A percentile compares a stretch with the other conserved stretches of the same genome.
These are phyloP conservation scores for Nycticorax nycticorax DNA, from an alignment of 2,113 vertebrate species.

Conservation along the genomic window DNA sequence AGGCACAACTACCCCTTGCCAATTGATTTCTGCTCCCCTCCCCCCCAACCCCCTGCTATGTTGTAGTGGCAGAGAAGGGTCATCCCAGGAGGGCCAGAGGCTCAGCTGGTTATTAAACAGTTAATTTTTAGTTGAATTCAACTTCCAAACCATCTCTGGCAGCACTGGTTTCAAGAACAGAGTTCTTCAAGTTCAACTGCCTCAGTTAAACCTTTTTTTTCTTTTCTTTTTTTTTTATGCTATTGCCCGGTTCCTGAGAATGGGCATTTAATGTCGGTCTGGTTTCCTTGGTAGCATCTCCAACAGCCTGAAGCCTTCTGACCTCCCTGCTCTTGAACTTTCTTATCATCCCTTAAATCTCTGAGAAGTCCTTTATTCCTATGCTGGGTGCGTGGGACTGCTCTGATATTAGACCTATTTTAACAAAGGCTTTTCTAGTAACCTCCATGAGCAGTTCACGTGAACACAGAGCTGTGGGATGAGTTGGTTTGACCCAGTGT, in stretches of 20 bases:
- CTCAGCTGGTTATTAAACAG: background rate
- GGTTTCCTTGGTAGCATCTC: background rate
- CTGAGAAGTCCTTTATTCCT: background rate
- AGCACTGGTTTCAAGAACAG: background rate
- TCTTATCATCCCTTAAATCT: background rate
- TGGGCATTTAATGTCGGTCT: background rate
- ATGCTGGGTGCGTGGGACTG: background rate
- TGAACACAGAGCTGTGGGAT: background rate
- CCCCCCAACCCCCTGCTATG: too few relatives aligned
- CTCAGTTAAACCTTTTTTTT: background rate
- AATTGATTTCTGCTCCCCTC: background rate
- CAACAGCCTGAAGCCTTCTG: background rate
- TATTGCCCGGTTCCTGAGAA: background rate
- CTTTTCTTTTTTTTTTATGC: too few relatives aligned
- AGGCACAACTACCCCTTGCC: background rate
- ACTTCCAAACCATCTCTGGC: background rate
- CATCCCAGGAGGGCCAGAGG: background rate
- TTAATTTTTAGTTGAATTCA: background rate
- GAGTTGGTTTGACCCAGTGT: background rate
- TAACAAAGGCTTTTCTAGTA: background rate
- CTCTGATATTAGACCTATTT: background rate
- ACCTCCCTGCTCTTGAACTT: background rate
- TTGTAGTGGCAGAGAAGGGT: background rate
- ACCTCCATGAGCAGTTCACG: background rate
- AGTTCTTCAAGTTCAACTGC: background rate